Evolutionary conservation across 2,888 invertebrate species (phyloP).

Genomic region (Hipparchia semele): DNA sequence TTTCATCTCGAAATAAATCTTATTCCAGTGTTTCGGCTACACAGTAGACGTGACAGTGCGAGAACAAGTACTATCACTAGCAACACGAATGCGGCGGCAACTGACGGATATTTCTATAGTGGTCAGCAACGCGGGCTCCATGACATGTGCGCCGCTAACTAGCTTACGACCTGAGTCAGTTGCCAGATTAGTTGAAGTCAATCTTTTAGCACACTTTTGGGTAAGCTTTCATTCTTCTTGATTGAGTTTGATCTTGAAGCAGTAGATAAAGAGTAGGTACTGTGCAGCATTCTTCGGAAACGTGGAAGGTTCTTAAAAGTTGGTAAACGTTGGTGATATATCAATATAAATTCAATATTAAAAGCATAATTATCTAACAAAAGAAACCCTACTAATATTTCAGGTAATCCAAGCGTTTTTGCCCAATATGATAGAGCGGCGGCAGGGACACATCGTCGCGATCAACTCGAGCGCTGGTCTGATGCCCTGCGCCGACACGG

Average conservation of each 20-base stretch:
- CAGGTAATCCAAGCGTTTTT: conserved; percentile 76
- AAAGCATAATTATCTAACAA: not conserved
- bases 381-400: not conserved
- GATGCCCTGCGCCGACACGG: conserved; percentile 69
- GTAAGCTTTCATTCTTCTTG: conserved; percentile 46
- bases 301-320: too few relatives aligned
- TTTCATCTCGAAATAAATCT: not conserved
- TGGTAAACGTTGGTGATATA: too few relatives aligned
- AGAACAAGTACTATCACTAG: conserved; percentile 71
- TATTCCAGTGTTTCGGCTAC: conserved; percentile 66
- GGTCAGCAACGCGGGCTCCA: conserved; percentile 67
- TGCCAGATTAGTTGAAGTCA: conserved; percentile 61
- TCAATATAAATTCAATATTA: not conserved
- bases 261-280: too few relatives aligned
- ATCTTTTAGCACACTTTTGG: conserved; percentile 75
- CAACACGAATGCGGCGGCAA: conserved; percentile 64
- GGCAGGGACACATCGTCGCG: conserved; percentile 72
- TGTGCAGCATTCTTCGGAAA: too few relatives aligned
- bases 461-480: conserved; percentile 74
- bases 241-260: too few relatives aligned
- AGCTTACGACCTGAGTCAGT: conserved; percentile 61
- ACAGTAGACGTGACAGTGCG: conserved; percentile 75
- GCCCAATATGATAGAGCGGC: conserved; percentile 73
- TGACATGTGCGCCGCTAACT: conserved; percentile 60
- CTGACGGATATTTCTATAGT: conserved; percentile 71